Percentiles rank a stretch among this genome's conserved stretches.
Evolutionary conservation across 2,888 invertebrate species (phyloP).

Genomic region (Drosophila paranaensis): DNA sequence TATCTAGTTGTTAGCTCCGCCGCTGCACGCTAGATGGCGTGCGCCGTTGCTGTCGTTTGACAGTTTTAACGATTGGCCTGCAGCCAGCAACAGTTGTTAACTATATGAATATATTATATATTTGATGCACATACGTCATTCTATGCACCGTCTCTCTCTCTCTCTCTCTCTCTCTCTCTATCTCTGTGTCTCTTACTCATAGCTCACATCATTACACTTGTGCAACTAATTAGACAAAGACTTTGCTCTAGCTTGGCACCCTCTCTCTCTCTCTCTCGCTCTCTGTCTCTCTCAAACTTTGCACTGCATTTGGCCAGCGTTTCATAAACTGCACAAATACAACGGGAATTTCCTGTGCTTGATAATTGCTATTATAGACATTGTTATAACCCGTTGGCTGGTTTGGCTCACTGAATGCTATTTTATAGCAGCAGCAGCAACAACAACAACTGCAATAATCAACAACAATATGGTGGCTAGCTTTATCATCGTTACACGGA

Average conservation of each 20-base stretch:
- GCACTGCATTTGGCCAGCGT: constrained; percentile 41
- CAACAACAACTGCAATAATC: constrained; percentile 28
- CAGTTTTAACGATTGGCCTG: constrained; percentile 33
- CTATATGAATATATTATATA: neutral
- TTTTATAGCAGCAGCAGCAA: constrained; percentile 35
- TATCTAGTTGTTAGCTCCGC: constrained; percentile 28
- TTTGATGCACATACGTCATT: constrained; percentile 1
- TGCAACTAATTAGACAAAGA: neutral
- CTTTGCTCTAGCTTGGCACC: constrained; percentile 2
- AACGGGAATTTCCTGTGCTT: constrained; percentile 72
- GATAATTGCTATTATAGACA: constrained; percentile 65
- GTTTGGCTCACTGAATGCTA: constrained; percentile 33
- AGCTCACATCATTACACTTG: neutral
- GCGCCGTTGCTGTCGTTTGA: constrained; percentile 44
- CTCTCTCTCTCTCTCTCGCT: neutral
- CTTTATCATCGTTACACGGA: constrained; percentile 62
- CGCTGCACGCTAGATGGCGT: constrained; percentile 70
- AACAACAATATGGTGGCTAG: constrained; percentile 33
- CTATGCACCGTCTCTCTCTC: neutral
- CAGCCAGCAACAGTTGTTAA: constrained; percentile 7
- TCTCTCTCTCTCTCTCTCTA: neutral
- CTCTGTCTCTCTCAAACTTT: constrained; percentile 22
- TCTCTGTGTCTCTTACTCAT: too few relatives aligned
- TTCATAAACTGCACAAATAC: constrained; percentile 54
- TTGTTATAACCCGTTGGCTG: constrained; percentile 42